Conservation (phyloP, 1,140 invertebrate genomes). For the Dinoponera quadriceps region DNA sequence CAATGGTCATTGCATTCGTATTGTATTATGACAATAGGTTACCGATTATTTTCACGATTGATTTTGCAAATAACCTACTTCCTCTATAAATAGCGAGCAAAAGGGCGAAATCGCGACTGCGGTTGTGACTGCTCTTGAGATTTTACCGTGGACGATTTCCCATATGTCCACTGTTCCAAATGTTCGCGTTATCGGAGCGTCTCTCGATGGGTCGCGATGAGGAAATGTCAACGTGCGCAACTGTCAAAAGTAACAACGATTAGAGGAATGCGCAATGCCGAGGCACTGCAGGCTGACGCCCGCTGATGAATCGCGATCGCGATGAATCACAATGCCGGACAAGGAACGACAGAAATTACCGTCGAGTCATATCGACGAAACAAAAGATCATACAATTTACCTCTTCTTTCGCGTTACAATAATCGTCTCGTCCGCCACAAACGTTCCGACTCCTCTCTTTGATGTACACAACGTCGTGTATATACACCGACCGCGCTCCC, state of each 20-base stretch:
- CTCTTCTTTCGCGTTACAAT: background rate
- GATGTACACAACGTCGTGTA: background rate
- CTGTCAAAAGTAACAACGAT: constrained; percentile 9
- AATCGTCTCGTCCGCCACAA: constrained; percentile 28
- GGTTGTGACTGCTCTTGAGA: background rate
- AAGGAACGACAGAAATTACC: too few species aligned
- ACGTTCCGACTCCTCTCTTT: background rate
- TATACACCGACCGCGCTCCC: too few species aligned
- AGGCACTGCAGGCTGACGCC: constrained; percentile 48
- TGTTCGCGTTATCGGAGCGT: background rate
- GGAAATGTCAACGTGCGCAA: constrained; percentile 42
- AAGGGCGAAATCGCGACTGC: constrained; percentile 61
- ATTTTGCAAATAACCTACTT: constrained; percentile 76
- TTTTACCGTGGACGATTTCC: constrained; percentile 36
- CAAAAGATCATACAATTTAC: background rate
- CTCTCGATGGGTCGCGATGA: constrained; percentile 51
- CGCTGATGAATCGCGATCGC: constrained; percentile 1
- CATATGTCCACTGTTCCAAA: constrained; percentile 11
- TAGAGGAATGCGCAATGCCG: constrained; percentile 73
- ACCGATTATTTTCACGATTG: constrained; percentile 66
- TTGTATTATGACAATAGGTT: background rate
- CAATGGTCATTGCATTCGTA: background rate
- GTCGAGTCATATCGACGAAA: background rate
- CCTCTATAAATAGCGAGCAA: constrained; percentile 77
- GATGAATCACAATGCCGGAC: background rate